Evolutionary conservation across 2,797 vertebrate species (phyloP), one percentile per base, ranked within the genome.

Genomic region (Tamandua tetradactyla): DNA sequence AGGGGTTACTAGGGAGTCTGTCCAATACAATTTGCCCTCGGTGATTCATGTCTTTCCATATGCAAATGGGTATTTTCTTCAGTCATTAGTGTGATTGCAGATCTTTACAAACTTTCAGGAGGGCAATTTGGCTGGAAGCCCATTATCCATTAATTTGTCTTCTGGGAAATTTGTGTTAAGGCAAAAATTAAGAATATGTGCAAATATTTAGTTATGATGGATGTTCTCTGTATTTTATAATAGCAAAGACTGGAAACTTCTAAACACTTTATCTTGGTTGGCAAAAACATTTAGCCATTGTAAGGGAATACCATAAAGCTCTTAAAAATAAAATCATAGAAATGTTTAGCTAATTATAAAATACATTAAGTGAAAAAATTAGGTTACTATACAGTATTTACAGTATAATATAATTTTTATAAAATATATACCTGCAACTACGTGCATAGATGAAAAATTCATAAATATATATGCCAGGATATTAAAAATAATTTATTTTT

Each of bases 121-220:
- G 52, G 32, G 14, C 91, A 86, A 87, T 80, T 80, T 89, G 74
- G 69, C 82, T 71, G 13, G 42, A 62, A 25, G 44, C 25, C n/a
- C 7, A 66, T 89, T 89, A 91, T 66, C 15, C 42, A 84, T 84
- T 89, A 40, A 83, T 79, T 89, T 91, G 32, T 88, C 27, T 74
- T 91, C 5, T 47, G 62, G 47, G 42, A 82, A 81, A 66, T 7
- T 30, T 61, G 66, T 17, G 87, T 85, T 81, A 92, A 82, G 18
- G n/a, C n/a, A 95, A 74, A 13, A 92, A 81, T 75, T 62, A 87
- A 23, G 49, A 49, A 80, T 57, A 91, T n/a, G 40, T 71, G 37
- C 35, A 85, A 57, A 93, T 80, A 32, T 30, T 79, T 87, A 80
- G 76, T 72, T 72, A 40, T 62, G 20, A 72, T 61, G 35, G 5